Base-by-base conservation (phyloP, 2,888 invertebrate species). In the Leucophora obtusa region DNA sequence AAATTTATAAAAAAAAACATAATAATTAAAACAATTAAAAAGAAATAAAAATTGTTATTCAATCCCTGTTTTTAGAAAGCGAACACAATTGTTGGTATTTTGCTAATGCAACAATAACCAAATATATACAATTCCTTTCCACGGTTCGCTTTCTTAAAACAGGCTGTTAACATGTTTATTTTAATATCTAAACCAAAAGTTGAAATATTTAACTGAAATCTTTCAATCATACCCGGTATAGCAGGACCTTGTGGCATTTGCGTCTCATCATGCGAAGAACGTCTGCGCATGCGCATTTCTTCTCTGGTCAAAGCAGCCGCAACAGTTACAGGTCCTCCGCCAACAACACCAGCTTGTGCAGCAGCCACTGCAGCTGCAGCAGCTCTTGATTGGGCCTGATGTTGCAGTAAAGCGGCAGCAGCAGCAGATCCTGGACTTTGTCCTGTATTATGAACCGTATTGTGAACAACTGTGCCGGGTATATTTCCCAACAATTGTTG, bases 191-290 rank as follows among this genome's bases (percentile, higher is more conserved):
- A 62, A 43, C 9, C 10, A 54, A 60, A 50, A 21, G 43, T n/a
- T 33, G 18, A 28, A 50, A n/a, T 62, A 69, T 24, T 47, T 21
- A 43, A 77, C 17, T 68, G 5, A 9, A 70, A 33, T 10, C 2
- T 38, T 10, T 53, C 14, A 43, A 4, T 63, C 83, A 86, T 90
- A 90, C 90, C 90, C 79, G 86, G 87, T 47, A 89, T 86, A 63
- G 87, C 82, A 80, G 85, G 82, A 33, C 84, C 85, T 62, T 89
- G 89, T 8, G 88, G 83, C 82, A 90, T 85, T 85, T 91, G 91
- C 0, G 89, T 89, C 82, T 91, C 91, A 75, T 91, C 91, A 71
- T 91, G 91, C n/a, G 91, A 91, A 1, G 91, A 91, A 60, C 91
- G 88, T 9, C 91, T 86, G 8, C 91, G 87, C 87, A 90, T 87